Conservation (phyloP, 2,797 vertebrate species). For the Fistularia commersonii region DNA sequence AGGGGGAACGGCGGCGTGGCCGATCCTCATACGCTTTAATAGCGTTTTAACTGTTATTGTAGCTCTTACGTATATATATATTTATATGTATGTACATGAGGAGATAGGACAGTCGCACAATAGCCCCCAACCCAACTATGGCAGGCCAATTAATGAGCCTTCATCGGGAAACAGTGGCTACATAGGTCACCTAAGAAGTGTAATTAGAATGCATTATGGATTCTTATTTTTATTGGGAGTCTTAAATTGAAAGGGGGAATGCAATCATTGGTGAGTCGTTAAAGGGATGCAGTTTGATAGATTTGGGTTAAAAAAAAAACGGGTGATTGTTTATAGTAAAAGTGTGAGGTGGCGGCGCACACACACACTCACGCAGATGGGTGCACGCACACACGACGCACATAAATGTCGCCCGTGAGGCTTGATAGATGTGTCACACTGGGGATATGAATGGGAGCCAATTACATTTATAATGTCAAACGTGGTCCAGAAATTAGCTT, state of each 20-base stretch:
- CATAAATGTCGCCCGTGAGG: constrained; percentile 77
- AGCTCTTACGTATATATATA: constrained; percentile 79
- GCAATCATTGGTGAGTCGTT: constrained; percentile 83
- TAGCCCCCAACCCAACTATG: constrained; percentile 89
- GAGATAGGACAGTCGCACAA: constrained; percentile 89
- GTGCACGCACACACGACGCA: constrained; percentile 29
- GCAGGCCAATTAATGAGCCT: constrained; percentile 95
- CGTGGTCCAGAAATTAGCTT: constrained; percentile 88
- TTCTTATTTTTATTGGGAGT: constrained; percentile 87
- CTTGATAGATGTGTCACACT: constrained; percentile 93
- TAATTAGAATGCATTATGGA: constrained; percentile 97
- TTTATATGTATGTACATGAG: constrained; percentile 80
- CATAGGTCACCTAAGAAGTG: constrained; percentile 91
- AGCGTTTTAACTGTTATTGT: constrained; percentile 84
- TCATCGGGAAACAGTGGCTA: constrained; percentile 88
- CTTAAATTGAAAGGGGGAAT: constrained; percentile 90
- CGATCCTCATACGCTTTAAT: constrained; percentile 81
- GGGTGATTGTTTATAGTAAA: constrained; percentile 76
- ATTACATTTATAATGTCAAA: constrained; percentile 99
- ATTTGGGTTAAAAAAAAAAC: constrained; percentile 70
- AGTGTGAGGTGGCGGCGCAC: constrained; percentile 65
- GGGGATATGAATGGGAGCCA: constrained; percentile 90
- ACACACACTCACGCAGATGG: constrained; percentile 6
- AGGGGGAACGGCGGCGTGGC: constrained; percentile 81
- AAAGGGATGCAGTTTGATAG: constrained; percentile 85